Base-by-base conservation (phyloP, 1,140 invertebrate species). In the Atta colombica region DNA sequence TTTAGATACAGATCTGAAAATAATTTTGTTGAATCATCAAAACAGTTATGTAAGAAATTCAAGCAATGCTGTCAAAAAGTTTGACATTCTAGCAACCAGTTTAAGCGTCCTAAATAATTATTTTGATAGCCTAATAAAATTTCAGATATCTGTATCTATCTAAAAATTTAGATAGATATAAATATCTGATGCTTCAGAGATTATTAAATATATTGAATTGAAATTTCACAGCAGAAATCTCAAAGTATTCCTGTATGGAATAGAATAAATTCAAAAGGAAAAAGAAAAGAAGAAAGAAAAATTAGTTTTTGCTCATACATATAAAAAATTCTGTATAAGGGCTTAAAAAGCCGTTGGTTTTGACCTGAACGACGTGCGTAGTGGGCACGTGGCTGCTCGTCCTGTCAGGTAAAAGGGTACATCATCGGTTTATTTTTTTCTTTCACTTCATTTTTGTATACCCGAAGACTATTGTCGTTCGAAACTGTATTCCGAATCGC, bases 371-470 rank as follows among this genome's bases (percentile, higher is more conserved):
- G 75, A 88, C 66, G 58, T 72, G 58, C 53, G 31, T 65, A 74
- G 21, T 68, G 49, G 88, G 88, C 91, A 90, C 91, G 88, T 88
- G 90, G 88, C 87, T 18, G 25, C 21, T 84, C 90, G 90, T 92
- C 87, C 88, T 89, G 91, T 92, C 91, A 91, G 87, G 91, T 91
- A 18, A 58, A 72, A 63, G 61, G 75, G 31, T 82, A 91, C 90
- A 91, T 91, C 85, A 65, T 89, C 77, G 65, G 77, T 51, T 89
- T 78, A 74, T 55, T 71, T 81, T 45, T 58, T 65, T 69, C 72
- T 18, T 72, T 18, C 60, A 45, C 66, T 28, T 61, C 25, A n/a
- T 39, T 18, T 51, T 21, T 69, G 78, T 80, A 58, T 63, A 75
- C 60, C 89, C 18, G 51, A 35, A 74, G 65, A 51, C 88, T 74